Evolutionary conservation across 2,113 vertebrate genomes (phyloP).

Genomic region (Poeciliopsis occidentalis): DNA sequence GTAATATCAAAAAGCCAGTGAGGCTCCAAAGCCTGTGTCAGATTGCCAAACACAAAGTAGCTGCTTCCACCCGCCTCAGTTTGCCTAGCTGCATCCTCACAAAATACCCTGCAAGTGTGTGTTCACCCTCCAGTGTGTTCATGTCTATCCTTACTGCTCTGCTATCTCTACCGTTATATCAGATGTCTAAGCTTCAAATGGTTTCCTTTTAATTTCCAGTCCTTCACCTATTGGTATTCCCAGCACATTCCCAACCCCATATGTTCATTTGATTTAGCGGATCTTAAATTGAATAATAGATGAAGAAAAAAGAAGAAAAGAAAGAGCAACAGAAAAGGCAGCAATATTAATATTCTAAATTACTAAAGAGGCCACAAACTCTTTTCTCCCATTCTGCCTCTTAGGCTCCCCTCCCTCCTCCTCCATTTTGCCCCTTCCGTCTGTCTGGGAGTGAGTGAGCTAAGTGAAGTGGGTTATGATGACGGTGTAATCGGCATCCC

Average conservation of each 20-base stretch:
- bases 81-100: constrained; percentile 43
- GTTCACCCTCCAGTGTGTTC: constrained; percentile 18
- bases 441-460: constrained; percentile 74
- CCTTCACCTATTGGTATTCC: constrained; percentile 70
- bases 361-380: constrained; percentile 65
- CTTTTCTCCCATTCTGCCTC: constrained; percentile 47
- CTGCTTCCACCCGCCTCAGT: constrained; percentile 38
- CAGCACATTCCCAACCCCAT: constrained; percentile 59
- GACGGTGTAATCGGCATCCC: constrained; percentile 78
- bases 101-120: constrained; percentile 21
- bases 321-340: constrained; percentile 64
- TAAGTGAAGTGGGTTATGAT: constrained; percentile 80
- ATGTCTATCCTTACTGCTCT: constrained; percentile 28
- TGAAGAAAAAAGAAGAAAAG: constrained; percentile 56
- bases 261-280: constrained; percentile 80
- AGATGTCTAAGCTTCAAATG: constrained; percentile 53
- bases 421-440: constrained; percentile 56
- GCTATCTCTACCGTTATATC: constrained; percentile 28
- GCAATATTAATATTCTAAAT: constrained; percentile 78
- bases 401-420: constrained; percentile 39
- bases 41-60: constrained; percentile 76
- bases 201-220: constrained; percentile 68
- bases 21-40: constrained; percentile 76
- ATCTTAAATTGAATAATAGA: constrained; percentile 73
- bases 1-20: constrained; percentile 77